Conservation (phyloP, 2,797 vertebrate species). For the Melanotaenia boesemani region DNA sequence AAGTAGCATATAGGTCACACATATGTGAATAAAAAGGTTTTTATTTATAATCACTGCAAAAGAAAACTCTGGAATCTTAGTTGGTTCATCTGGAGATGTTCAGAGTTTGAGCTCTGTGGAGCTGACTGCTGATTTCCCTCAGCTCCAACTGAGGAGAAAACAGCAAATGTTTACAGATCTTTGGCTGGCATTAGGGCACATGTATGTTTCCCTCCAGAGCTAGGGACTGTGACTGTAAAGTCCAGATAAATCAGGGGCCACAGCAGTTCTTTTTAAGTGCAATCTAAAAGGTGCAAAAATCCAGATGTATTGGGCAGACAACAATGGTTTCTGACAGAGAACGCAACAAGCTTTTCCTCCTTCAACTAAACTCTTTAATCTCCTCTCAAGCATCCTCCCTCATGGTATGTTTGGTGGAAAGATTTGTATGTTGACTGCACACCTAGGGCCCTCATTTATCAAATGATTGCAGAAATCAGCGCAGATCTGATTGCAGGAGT, state of each 20-base stretch:
- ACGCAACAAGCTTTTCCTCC: background rate
- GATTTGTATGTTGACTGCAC: slow-evolving; percentile 31
- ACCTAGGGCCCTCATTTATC: background rate
- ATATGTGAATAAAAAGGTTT: background rate
- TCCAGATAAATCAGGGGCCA: slow-evolving; percentile 55
- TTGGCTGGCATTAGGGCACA: slow-evolving; percentile 6
- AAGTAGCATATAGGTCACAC: background rate
- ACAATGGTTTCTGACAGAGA: slow-evolving; percentile 10
- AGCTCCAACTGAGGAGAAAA: slow-evolving; percentile 30
- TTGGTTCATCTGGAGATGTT: slow-evolving; percentile 1
- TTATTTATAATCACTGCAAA: slow-evolving; percentile 3
- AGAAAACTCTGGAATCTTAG: background rate
- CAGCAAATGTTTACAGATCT: slow-evolving; percentile 38
- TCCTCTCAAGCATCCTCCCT: background rate
- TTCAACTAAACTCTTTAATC: slow-evolving; percentile 5
- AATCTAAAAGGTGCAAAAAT: slow-evolving; percentile 36
- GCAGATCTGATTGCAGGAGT: too few relatives aligned
- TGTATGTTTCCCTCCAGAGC: slow-evolving; percentile 30
- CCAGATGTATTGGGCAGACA: slow-evolving; percentile 24
- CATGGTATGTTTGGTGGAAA: slow-evolving; percentile 24
- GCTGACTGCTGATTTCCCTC: slow-evolving; percentile 11
- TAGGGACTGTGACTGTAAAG: slow-evolving; percentile 35
- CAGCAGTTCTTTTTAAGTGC: slow-evolving; percentile 43
- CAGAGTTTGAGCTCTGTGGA: background rate
- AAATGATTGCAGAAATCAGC: too few relatives aligned